Conservation (phyloP, 2,888 invertebrate genomes). For the Pseudococcus longispinus region DNA sequence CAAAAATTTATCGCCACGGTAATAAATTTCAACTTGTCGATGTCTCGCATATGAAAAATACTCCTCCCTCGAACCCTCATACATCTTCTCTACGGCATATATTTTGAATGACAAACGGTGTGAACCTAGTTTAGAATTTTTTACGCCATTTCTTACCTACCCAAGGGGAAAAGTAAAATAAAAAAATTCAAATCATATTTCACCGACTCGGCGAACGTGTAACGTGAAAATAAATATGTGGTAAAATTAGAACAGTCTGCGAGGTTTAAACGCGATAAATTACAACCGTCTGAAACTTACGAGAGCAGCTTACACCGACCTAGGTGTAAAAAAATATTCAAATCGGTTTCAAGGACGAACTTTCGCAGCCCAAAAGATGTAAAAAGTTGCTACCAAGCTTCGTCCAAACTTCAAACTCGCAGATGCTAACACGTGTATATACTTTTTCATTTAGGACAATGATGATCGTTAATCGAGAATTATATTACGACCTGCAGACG, state of each 20-base stretch:
- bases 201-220: background rate
- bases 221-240: slow-evolving; percentile 28
- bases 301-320: background rate
- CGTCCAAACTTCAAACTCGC: background rate
- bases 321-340: background rate
- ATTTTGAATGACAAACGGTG: slow-evolving; percentile 15
- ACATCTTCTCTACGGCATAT: background rate
- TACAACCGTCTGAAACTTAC: slow-evolving; percentile 10
- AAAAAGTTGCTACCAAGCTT: background rate
- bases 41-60: background rate
- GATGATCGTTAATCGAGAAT: background rate
- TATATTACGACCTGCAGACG: background rate
- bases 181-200: slow-evolving; percentile 28
- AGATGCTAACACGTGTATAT: background rate
- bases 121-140: background rate
- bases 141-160: background rate
- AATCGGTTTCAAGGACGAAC: background rate
- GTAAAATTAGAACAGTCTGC: background rate
- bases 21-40: slow-evolving; percentile 30
- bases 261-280: background rate
- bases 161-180: background rate
- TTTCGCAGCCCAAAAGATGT: background rate
- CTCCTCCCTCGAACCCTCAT: background rate
- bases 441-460: background rate
- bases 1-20: background rate